phyloP scores from a whole-genome alignment of 1,140 invertebrate species.

The Belonocnema kinseyi region DNA sequence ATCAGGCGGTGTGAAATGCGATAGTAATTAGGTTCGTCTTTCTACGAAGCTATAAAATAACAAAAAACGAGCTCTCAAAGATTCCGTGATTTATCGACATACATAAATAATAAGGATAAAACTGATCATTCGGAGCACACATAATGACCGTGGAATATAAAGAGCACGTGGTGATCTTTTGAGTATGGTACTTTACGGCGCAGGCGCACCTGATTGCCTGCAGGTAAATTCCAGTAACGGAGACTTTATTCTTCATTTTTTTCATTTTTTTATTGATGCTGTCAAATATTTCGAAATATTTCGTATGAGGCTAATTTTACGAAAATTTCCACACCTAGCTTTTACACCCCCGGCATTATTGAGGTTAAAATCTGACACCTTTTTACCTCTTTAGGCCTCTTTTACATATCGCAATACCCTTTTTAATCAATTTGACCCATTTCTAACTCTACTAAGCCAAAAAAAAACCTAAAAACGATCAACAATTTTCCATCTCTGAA shows the following conservation, averaged over 20 bases:
- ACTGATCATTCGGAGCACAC: conserved; percentile 4
- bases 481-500: too few relatives aligned
- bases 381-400: too few relatives aligned
- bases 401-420: too few relatives aligned
- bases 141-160: conserved; percentile 27
- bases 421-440: too few relatives aligned
- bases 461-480: too few relatives aligned
- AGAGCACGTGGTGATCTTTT: conserved; percentile 52
- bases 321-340: too few relatives aligned
- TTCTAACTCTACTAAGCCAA: too few relatives aligned
- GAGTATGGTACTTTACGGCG: conserved; percentile 30
- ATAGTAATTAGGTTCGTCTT: conserved; percentile 34
- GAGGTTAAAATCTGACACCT: too few relatives aligned
- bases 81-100: conserved; percentile 32
- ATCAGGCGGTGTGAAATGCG: conserved; percentile 15
- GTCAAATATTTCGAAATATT: too few relatives aligned
- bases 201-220: conserved; percentile 30
- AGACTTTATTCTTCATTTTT: background rate
- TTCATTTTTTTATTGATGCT: background rate
- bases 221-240: background rate
- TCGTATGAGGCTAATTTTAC: too few relatives aligned
- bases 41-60: conserved; percentile 33
- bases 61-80: background rate
- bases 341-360: too few relatives aligned
- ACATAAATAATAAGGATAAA: conserved; percentile 12